Evolutionary conservation across 2,888 invertebrate species (phyloP), one percentile per base, ranked within the genome.

Genomic region (Protodeltote pygarga): DNA sequence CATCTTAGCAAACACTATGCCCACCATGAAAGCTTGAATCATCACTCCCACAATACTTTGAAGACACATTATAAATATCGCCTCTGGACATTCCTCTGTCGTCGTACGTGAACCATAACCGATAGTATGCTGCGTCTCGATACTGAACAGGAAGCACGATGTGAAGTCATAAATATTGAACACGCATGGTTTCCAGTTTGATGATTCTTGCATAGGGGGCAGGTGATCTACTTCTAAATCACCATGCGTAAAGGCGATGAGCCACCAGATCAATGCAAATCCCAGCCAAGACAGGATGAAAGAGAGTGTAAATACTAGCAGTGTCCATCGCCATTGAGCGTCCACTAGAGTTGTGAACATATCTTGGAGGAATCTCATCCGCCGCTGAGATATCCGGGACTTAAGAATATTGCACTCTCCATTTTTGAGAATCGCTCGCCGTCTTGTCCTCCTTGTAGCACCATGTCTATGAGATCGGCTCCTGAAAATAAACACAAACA

Each of bases 361-460:
- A 81, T 97, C 97, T 80, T 95, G 95, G 35, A 96, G 93, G 75
- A 95, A 97, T 28, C 96, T 95, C 53, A 97, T 80, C 27, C 95
- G 93, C 25, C 96, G 93, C 68, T 97, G 96, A 32, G 97, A 96
- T 77, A 99, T 95, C 75, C 94, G 93, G 51, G 98, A 97, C 83
- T 98, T 98, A 66, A 97, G 94, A 49, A 98, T 97, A 88, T 99
- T 99, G 91, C 98, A 98, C 78, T 98, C 98, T 32, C 99, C 99
- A 92, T 97, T 98, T 89, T 99, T 99, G 79, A 97, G 95, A 40
- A 99, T 96, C 0, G 98, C 97, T 16, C 99, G 93, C 55, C 96
- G 93, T 27, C 97, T 94, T 38, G 96, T 93, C 77, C 96, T 94
- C 33, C 96, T 92, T 69, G 93, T 93, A 59, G 93, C 94, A 9